Percentiles rank a stretch among this genome's conserved stretches.
phyloP scores from a whole-genome alignment of 2,797 vertebrate species.

The Pterois miles region DNA sequence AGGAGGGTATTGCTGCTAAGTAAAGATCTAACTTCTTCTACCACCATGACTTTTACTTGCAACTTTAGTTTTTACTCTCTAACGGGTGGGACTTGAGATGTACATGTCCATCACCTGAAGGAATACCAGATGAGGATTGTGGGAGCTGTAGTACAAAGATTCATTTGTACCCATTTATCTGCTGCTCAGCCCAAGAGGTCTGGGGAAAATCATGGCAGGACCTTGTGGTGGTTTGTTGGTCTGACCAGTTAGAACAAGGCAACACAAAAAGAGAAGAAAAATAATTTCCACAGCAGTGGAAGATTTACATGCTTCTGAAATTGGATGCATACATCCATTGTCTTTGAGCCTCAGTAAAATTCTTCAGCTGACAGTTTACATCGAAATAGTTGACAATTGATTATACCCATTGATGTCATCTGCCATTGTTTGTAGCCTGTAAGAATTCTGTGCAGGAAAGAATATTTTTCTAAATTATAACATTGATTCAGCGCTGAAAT shows the following conservation, averaged over 20 bases:
- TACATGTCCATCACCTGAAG: no score
- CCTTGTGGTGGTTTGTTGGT: background rate
- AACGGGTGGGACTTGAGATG: background rate
- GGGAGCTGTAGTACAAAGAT: background rate
- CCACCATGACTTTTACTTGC: background rate
- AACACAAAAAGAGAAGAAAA: background rate
- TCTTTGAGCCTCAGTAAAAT: background rate
- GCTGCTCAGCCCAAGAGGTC: background rate
- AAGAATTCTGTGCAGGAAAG: background rate
- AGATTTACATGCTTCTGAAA: background rate
- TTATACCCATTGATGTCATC: background rate
- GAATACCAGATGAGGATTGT: background rate
- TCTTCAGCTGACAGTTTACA: background rate
- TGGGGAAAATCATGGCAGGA: background rate
- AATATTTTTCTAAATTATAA: background rate
- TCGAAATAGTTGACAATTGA: background rate
- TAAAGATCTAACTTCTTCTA: background rate
- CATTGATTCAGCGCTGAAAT: background rate
- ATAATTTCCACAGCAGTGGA: background rate
- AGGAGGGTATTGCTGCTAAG: background rate
- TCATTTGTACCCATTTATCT: background rate
- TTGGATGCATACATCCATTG: background rate
- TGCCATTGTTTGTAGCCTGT: background rate
- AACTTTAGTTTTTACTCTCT: no score
- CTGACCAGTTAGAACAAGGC: background rate